Evolutionary conservation across 2,888 invertebrate genomes (phyloP), one percentile per base, ranked within the genome.

Genomic region (Cheilosia grossa): DNA sequence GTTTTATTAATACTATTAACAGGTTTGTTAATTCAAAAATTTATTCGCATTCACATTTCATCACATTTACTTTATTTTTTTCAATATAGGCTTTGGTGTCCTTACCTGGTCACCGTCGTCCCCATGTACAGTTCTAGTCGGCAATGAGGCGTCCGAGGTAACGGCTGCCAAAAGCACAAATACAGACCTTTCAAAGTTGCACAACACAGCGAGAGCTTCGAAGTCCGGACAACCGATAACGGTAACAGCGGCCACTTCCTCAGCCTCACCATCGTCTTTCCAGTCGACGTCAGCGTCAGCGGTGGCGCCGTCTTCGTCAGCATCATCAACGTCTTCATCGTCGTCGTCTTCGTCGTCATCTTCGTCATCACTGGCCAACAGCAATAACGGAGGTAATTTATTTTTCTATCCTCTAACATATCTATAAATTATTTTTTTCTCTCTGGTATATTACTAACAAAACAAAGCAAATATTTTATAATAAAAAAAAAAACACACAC

Each of bases 1-100:
- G 96, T 97, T 88, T 95, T 96, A 88, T 94, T 97, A 88, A 95
- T 96, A 88, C 97, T 97, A 93, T 95, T 98, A 93, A 96, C 96
- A 93, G 97, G 97, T 97, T 93, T 93, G 92, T 74, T 33, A 5
- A 9, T 42, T 19, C 15, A 44, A 21, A 27, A 15, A 40, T 33
- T 15, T n/a, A n/a, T n/a, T n/a, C n/a, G n/a, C n/a, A 15, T 4
- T 15, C 10, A 21, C n/a, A n/a, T n/a, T n/a, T n/a, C n/a, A n/a
- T n/a, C n/a, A n/a, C n/a, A n/a, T n/a, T n/a, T n/a, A n/a, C n/a
- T n/a, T n/a, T n/a, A n/a, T n/a, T 19, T 42, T 30, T 61, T 19
- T 42, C 19, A 27, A 49, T n/a, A 30, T 49, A 96, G 96, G 95
- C 87, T 96, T 96, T 89, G 96, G 96, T 92, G 94, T 96, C 89